A percentile compares a stretch with the other conserved stretches of the same genome.
These are phyloP conservation scores for Nezara viridula DNA, from an alignment of 2,888 invertebrate genomes.

Conservation along the genomic window DNA sequence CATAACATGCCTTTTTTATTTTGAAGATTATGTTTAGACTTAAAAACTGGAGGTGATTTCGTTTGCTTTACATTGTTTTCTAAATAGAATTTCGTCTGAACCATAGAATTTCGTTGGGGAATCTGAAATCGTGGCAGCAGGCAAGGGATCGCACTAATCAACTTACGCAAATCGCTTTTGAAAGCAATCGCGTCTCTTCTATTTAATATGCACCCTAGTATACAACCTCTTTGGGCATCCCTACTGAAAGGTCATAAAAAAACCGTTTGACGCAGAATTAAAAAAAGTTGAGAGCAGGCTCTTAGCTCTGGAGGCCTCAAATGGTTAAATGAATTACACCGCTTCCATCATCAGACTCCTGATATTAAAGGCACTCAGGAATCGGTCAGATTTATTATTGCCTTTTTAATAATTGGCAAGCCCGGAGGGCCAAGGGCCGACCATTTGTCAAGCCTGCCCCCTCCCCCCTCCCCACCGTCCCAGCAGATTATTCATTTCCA, in stretches of 20 bases:
- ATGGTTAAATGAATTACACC: not conserved
- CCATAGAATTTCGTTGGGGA: not conserved
- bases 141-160: not conserved
- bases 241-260: not conserved
- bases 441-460: slow-evolving; percentile 6
- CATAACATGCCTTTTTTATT: too few species aligned
- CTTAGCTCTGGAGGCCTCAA: not conserved
- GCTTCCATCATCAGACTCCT: not conserved
- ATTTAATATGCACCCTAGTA: slow-evolving; percentile 29
- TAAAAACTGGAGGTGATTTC: not conserved
- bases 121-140: not conserved
- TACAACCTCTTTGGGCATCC: not conserved
- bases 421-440: not conserved
- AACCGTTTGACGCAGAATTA: not conserved
- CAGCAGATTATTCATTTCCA: not conserved
- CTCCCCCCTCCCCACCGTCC: not conserved
- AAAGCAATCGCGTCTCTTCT: slow-evolving; percentile 3
- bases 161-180: not conserved
- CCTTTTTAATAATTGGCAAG: slow-evolving; percentile 29
- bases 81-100: not conserved
- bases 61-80: not conserved
- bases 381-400: slow-evolving; percentile 22
- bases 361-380: not conserved
- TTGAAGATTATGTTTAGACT: not conserved
- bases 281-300: not conserved